A percentile compares a stretch with the other conserved stretches of the same genome.
These are phyloP conservation scores for Pocillopora verrucosa DNA, from an alignment of 64 coral and sea anemone species.

Conservation along the genomic window DNA sequence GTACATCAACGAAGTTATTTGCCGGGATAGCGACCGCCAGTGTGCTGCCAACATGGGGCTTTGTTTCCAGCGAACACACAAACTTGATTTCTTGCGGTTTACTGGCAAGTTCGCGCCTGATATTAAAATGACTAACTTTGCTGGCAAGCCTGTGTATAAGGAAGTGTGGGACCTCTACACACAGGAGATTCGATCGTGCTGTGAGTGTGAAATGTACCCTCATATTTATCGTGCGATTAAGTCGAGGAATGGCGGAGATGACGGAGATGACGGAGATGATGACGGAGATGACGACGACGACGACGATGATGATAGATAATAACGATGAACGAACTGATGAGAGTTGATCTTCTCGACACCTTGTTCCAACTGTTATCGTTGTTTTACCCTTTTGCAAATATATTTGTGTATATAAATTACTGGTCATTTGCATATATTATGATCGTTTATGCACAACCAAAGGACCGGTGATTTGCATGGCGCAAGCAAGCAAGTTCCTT, in stretches of 20 bases:
- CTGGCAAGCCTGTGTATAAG: background rate
- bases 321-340: background rate
- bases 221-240: background rate
- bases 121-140: background rate
- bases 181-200: constrained; percentile 19
- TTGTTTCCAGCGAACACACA: background rate
- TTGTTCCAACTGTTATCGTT: too few relatives aligned
- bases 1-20: constrained; percentile 2
- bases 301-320: background rate
- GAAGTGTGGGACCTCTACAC: constrained; percentile 1
- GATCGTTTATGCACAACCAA: too few relatives aligned
- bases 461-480: too few relatives aligned
- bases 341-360: background rate
- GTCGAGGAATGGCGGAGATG: background rate
- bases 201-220: constrained; percentile 16
- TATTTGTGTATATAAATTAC: too few relatives aligned
- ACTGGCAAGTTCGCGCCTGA: background rate
- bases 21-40: background rate
- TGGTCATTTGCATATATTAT: too few relatives aligned
- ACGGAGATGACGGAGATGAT: background rate
- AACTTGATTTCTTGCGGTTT: constrained; percentile 4
- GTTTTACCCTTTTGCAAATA: too few relatives aligned
- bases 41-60: constrained; percentile 8
- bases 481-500: too few relatives aligned
- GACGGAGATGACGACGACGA: background rate